Evolutionary conservation across 2,888 invertebrate genomes (phyloP), one percentile per base, ranked within the genome.

Genomic region (Latheticus oryzae): DNA sequence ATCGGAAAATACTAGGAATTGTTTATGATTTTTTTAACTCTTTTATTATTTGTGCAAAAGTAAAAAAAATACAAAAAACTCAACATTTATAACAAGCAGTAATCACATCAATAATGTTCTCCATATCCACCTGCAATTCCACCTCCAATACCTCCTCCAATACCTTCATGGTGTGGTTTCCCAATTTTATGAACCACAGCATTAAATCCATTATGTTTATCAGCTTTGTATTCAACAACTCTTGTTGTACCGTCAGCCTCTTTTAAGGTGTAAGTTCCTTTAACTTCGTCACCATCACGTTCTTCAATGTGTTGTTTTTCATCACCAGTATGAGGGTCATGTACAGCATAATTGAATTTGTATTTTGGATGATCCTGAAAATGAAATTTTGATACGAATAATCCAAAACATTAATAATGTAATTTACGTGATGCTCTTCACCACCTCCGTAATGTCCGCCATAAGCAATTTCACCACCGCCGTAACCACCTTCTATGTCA

Each of bases 251-350:
- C 84, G 78, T 61, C 84, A 79, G 70, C 84, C 83, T 71, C 71
- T 15, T 82, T 71, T 4, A 85, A 74, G 0, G 82, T 82, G 78
- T 85, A 85, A 30, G 81, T 78, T 4, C 85, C 85, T 76, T 85
- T 85, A 23, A 85, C 85, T 68, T 82, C 80, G 73, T 85, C 85
- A 0, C 85, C 85, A 56, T 85, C 84, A 26, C 85, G 80, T 66
- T 85, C 84, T 76, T 85, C 85, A 79, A 83, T 82, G 32, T 71
- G 71, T 54, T 71, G 71, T 50, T 72, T 72, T 24, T 67, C 64
- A 50, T 72, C 72, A 0, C 72, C 72, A 5, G 72, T 72, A 43
- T 70, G 70, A 9, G 70, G 70, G 37, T 72, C 72, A 51, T 71
- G 65, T 1, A 72, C 71, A 5, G 70, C 68, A 32, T 72, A 72